Evolutionary conservation across 2,797 vertebrate genomes (phyloP), one percentile per base, ranked within the genome.

Genomic region (Mus caroli): DNA sequence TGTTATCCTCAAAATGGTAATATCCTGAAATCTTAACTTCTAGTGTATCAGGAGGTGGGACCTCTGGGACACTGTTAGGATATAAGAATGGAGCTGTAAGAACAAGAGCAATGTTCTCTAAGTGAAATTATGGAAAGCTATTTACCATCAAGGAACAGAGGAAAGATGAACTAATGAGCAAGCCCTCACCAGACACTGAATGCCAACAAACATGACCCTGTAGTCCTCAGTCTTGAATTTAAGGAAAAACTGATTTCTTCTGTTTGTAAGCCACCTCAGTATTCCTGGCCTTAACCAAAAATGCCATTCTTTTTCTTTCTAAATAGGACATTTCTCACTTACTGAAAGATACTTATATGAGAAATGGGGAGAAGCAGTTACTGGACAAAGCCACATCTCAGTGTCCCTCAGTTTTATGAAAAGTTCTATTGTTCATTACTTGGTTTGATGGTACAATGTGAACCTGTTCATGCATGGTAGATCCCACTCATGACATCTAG

Each of bases 251-350:
- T 54, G 19, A 40, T 50, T 43, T 43, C 26, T 34, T 11, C 20
- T 37, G 1, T 71, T 79, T 75, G 31, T 26, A 62, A 40, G 13
- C 10, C 26, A 50, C 24, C 3, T 37, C 34, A 28, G 0, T 80
- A 22, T 46, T 78, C 31, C 79, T 24, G 26, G 19, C n/a, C 40
- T 26, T 28, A 67, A 69, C 2, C 3, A 24, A 84, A 43, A 37
- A 20, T 40, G 22, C 6, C 26, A 67, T 34, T 64, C 54, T 8
- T 56, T 58, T 43, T 56, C 14, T 40, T 92, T n/a, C 46, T 88
- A 93, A 85, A 88, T n/a, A 40, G 31, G 67, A 85, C 14, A 92
- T 50, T 43, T 91, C 84, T 85, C 56, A 82, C 83, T 95, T 91
- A 64, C 64, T 92, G 11, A 58, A 87, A 64, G 64, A 43, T 46